Percentiles rank a stretch among this genome's conserved stretches.
These are phyloP conservation scores for Limnephilus lunatus DNA, from an alignment of 2,888 invertebrate species.

Conservation along the genomic window DNA sequence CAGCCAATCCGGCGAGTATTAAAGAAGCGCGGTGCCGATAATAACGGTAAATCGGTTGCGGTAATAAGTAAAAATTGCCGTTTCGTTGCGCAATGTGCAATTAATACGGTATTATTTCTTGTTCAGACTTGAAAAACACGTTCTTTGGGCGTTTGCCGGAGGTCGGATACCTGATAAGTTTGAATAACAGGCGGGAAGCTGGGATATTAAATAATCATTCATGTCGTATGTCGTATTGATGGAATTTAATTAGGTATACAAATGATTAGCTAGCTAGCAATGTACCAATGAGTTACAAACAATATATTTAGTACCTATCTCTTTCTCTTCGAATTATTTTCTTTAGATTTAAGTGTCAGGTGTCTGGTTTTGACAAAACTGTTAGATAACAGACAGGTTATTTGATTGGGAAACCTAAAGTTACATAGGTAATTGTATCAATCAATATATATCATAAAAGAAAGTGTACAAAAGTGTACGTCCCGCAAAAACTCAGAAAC, in stretches of 20 bases:
- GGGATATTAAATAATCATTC: background rate
- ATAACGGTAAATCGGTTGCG: background rate
- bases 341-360: background rate
- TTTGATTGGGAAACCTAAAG: too few relatives aligned
- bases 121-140: background rate
- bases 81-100: conserved; percentile 27
- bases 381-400: too few relatives aligned
- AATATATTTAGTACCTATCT: background rate
- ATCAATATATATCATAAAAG: too few relatives aligned
- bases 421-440: too few relatives aligned
- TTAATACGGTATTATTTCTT: conserved; percentile 11
- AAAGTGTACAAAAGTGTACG: too few relatives aligned
- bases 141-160: conserved; percentile 7
- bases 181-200: background rate
- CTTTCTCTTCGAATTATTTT: background rate
- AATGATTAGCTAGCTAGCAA: background rate
- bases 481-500: too few relatives aligned
- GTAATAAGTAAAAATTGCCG: background rate
- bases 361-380: too few relatives aligned
- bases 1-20: background rate
- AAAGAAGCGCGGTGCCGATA: too few relatives aligned
- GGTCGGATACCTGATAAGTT: background rate
- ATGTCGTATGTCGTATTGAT: background rate
- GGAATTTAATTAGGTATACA: background rate
- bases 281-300: background rate